phyloP scores from a whole-genome alignment of 2,797 vertebrate species.

The Peromyscus eremicus region DNA sequence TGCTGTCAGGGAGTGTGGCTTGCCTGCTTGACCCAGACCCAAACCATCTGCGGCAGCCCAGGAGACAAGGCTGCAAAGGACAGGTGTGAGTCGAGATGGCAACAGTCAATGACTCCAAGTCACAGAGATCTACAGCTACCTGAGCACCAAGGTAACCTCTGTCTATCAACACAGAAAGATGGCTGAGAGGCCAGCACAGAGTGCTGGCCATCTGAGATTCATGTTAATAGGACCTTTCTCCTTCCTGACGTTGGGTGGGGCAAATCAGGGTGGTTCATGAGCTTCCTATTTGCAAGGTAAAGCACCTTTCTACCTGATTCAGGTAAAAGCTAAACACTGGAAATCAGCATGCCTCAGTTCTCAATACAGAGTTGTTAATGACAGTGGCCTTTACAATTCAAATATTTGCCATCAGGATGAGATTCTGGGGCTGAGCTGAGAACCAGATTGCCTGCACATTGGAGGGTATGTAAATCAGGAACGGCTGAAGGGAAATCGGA shows the following conservation, averaged over 20 bases:
- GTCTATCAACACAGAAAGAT: not conserved
- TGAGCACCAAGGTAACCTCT: not conserved
- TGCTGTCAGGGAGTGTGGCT: not conserved
- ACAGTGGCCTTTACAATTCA: conserved; percentile 16
- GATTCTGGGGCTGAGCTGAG: conserved; percentile 7
- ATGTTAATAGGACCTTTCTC: not conserved
- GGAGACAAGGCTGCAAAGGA: not conserved
- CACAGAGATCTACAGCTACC: not conserved
- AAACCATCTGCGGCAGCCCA: not conserved
- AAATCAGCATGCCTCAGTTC: not conserved
- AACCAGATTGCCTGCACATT: conserved; percentile 64
- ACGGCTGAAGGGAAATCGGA: conserved; percentile 45
- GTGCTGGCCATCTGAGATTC: not conserved
- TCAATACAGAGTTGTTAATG: not conserved
- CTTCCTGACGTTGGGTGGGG: not conserved
- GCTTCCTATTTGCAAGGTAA: conserved; percentile 14
- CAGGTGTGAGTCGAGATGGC: not conserved
- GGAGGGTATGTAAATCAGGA: conserved; percentile 69
- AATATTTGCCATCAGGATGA: conserved; percentile 63
- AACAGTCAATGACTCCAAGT: not conserved
- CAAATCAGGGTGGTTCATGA: not conserved
- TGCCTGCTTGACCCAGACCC: not conserved
- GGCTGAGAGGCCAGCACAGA: not conserved
- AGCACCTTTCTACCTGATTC: not conserved
- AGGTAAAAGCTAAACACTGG: conserved; percentile 20